Evolutionary conservation across 2,797 vertebrate genomes (phyloP).

Genomic region (Xenopus petersii): DNA sequence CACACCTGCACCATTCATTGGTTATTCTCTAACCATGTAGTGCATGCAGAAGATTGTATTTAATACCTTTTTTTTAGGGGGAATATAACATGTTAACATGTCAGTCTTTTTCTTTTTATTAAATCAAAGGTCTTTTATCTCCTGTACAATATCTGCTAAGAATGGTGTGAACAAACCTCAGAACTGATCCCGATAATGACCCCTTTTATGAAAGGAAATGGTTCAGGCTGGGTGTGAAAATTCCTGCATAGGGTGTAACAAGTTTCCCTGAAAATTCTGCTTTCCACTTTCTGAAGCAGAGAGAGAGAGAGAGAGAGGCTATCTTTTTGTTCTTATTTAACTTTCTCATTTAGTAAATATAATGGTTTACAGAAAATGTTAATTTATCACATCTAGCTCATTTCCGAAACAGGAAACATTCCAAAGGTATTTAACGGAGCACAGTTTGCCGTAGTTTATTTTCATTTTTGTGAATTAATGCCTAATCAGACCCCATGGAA

Average conservation of each 20-base stretch:
- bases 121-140: constrained; percentile 47
- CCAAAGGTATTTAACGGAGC: too few species aligned
- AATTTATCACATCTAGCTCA: too few species aligned
- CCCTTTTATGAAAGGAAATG: constrained; percentile 53
- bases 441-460: too few species aligned
- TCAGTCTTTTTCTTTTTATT: constrained; percentile 22
- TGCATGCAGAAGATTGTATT: too few species aligned
- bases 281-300: constrained; percentile 35
- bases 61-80: too few species aligned
- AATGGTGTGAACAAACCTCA: constrained; percentile 31
- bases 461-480: too few species aligned
- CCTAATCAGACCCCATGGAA: too few species aligned
- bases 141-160: background rate
- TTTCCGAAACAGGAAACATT: too few species aligned
- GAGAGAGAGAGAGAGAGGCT: background rate
- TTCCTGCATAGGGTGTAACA: constrained; percentile 56
- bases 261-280: constrained; percentile 54
- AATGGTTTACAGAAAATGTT: too few species aligned
- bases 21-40: too few species aligned
- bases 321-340: background rate
- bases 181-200: constrained; percentile 48
- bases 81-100: background rate
- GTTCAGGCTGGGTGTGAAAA: constrained; percentile 52
- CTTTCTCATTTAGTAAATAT: too few species aligned
- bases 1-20: too few species aligned